phyloP scores from a whole-genome alignment of 23 tunicate species.

The Styela plicata region DNA sequence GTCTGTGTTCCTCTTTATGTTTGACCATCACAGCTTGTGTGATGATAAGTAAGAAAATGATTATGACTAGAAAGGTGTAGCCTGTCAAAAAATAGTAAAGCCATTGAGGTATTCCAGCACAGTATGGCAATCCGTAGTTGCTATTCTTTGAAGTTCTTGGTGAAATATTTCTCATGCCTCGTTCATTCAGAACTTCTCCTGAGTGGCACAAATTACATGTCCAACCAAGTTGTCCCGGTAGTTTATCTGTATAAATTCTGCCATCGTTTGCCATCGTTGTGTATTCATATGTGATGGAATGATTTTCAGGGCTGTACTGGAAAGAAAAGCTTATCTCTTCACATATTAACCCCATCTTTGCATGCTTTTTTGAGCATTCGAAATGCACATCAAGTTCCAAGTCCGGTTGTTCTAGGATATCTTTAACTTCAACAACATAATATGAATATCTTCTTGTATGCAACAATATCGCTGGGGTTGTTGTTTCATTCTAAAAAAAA shows the following conservation, averaged over 20 bases:
- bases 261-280: not conserved
- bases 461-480: not conserved
- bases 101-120: slow-evolving; percentile 1
- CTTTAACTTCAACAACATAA: not conserved
- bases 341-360: not conserved
- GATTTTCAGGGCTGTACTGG: not conserved
- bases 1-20: not conserved
- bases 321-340: slow-evolving; percentile 1
- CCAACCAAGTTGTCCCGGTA: not conserved
- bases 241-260: not conserved
- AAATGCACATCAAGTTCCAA: not conserved
- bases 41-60: not conserved
- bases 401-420: not conserved
- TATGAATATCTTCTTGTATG: not conserved
- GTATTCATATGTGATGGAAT: not conserved
- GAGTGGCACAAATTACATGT: slow-evolving; percentile 11
- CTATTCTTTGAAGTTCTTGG: not conserved
- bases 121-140: not conserved
- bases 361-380: slow-evolving; percentile 6
- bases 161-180: not conserved
- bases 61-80: not conserved
- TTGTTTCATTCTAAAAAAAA: not conserved
- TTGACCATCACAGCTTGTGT: slow-evolving; percentile 19
- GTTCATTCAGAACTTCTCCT: not conserved
- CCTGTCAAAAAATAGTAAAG: not conserved